Percentiles rank a stretch among this genome's conserved stretches.
phyloP scores from a whole-genome alignment of 2,888 invertebrate species.

The Crepidodera aurea region DNA sequence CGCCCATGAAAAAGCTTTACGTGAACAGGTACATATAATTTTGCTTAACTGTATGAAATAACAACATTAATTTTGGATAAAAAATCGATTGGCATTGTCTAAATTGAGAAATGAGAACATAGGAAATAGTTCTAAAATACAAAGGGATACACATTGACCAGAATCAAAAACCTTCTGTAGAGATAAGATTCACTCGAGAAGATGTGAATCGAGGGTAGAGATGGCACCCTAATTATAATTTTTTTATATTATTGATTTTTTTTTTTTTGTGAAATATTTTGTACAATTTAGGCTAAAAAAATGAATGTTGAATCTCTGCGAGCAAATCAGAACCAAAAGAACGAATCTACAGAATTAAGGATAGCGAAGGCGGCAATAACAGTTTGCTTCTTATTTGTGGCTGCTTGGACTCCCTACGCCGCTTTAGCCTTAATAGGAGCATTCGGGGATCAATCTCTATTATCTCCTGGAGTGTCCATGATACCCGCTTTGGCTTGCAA shows the following conservation, averaged over 20 bases:
- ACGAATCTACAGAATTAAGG: slow-evolving; percentile 80
- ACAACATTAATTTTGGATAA: too few species aligned
- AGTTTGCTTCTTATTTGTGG: slow-evolving; percentile 83
- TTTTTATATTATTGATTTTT: too few species aligned
- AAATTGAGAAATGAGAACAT: too few species aligned
- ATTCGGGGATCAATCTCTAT: slow-evolving; percentile 76
- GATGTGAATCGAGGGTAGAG: too few species aligned
- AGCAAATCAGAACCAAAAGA: slow-evolving; percentile 71
- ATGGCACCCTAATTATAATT: too few species aligned
- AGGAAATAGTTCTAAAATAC: too few species aligned
- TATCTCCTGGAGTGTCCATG: slow-evolving; percentile 84
- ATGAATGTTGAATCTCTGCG: slow-evolving; percentile 90
- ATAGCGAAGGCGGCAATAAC: slow-evolving; percentile 91
- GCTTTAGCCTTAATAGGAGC: slow-evolving; percentile 82
- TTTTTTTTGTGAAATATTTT: too few species aligned
- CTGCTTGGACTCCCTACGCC: slow-evolving; percentile 92
- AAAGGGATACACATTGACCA: too few species aligned
- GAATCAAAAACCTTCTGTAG: too few species aligned
- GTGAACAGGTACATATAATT: slow-evolving; percentile 68
- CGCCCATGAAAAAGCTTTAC: slow-evolving; percentile 82
- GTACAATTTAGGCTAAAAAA: slow-evolving; percentile 77
- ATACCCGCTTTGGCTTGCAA: slow-evolving; percentile 88
- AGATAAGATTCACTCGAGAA: too few species aligned
- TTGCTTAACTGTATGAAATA: too few species aligned
- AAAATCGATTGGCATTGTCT: too few species aligned